phyloP scores from a whole-genome alignment of 2,888 invertebrate species.

The Hypercompe scribonia region DNA sequence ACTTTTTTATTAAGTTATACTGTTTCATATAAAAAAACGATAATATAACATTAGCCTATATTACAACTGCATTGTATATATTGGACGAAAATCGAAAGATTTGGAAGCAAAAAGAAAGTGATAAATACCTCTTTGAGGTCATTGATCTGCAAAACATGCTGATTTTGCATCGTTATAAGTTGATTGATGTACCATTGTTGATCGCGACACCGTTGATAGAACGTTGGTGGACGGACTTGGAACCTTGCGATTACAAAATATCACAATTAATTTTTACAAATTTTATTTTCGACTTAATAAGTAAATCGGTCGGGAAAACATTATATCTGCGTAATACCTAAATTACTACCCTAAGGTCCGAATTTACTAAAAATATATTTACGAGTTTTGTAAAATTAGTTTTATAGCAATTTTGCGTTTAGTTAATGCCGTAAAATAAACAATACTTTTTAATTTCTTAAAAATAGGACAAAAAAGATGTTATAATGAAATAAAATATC shows the following conservation, averaged over 20 bases:
- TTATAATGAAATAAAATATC: too few relatives aligned
- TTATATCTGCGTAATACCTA: neutral
- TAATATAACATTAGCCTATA: too few relatives aligned
- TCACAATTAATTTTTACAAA: neutral
- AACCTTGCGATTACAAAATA: slow-evolving; percentile 84
- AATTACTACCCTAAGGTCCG: neutral
- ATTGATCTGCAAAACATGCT: slow-evolving; percentile 93
- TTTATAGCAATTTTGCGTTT: too few relatives aligned
- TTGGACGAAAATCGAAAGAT: neutral
- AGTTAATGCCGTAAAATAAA: too few relatives aligned
- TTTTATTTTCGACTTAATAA: neutral
- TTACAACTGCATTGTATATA: neutral
- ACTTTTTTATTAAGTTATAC: neutral
- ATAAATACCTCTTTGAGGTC: slow-evolving; percentile 91
- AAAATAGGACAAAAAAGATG: too few relatives aligned
- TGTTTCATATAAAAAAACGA: too few relatives aligned
- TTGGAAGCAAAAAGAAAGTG: neutral
- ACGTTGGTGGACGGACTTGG: slow-evolving; percentile 97
- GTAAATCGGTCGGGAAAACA: neutral
- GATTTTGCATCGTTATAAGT: slow-evolving; percentile 92
- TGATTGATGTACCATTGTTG: slow-evolving; percentile 97
- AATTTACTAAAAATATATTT: too few relatives aligned
- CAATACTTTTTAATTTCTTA: too few relatives aligned
- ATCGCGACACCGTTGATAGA: slow-evolving; percentile 96
- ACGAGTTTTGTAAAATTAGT: too few relatives aligned